Evolutionary conservation across 2,888 invertebrate genomes (phyloP).

Genomic region (Drosophila niveifrons): DNA sequence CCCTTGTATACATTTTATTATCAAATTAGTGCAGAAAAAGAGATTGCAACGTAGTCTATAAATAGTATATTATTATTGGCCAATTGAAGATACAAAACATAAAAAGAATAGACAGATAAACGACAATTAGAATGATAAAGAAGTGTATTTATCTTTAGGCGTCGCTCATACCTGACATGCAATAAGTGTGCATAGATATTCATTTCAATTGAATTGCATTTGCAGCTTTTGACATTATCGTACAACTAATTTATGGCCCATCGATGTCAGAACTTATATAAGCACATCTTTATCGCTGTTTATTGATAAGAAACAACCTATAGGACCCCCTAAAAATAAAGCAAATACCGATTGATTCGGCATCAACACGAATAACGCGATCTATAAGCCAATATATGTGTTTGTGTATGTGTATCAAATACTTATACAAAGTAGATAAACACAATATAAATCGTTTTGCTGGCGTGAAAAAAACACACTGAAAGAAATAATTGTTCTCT

Average conservation of each 20-base stretch:
- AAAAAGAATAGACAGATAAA: background rate
- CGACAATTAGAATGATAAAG: background rate
- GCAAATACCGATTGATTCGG: conserved; percentile 5
- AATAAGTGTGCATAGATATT: conserved; percentile 11
- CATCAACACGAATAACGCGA: conserved; percentile 23
- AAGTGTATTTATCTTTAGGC: conserved; percentile 2
- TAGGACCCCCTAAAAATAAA: conserved; percentile 5
- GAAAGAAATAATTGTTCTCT: conserved; percentile 34
- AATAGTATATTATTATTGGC: background rate
- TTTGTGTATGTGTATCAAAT: conserved; percentile 1
- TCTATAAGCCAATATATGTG: conserved; percentile 11
- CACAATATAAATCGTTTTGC: conserved; percentile 5
- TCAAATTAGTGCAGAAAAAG: background rate
- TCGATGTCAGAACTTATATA: conserved; percentile 16
- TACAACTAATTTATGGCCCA: conserved; percentile 22
- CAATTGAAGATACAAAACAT: background rate
- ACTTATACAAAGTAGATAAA: conserved; percentile 30
- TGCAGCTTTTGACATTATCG: conserved; percentile 32
- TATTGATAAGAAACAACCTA: conserved; percentile 17
- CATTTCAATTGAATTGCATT: conserved; percentile 31
- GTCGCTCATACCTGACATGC: background rate
- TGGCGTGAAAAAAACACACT: conserved; percentile 39
- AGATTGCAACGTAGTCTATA: background rate
- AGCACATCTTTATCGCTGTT: conserved; percentile 26
- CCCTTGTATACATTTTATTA: background rate